A percentile compares a stretch with the other conserved stretches of the same genome.
Conservation (phyloP, 2,888 invertebrate species). For the Habrosyne pyritoides region DNA sequence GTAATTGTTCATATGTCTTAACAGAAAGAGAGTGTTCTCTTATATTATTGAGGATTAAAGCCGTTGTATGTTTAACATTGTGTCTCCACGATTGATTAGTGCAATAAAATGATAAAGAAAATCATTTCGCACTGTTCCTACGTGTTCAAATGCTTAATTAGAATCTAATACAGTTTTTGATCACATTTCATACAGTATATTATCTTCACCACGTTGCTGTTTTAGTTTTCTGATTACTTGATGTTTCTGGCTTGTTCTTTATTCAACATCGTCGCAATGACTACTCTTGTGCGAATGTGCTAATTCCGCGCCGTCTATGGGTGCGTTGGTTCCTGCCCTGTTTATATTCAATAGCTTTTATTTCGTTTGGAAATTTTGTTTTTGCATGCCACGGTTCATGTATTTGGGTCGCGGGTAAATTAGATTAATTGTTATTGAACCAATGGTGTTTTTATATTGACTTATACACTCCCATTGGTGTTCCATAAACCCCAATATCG, state of each 20-base stretch:
- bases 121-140: neutral
- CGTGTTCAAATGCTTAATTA: neutral
- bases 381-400: neutral
- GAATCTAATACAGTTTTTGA: neutral
- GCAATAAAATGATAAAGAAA: neutral
- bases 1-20: too few relatives aligned
- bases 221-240: neutral
- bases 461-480: neutral
- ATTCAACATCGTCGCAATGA: neutral
- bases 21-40: too few relatives aligned
- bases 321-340: neutral
- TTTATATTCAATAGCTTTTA: conserved; percentile 6
- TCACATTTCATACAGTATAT: neutral
- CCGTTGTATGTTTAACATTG: too few relatives aligned
- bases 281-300: conserved; percentile 1
- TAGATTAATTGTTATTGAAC: conserved; percentile 7
- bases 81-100: too few relatives aligned
- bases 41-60: too few relatives aligned
- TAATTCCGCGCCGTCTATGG: conserved; percentile 8
- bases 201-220: neutral
- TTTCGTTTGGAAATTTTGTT: neutral
- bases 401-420: conserved; percentile 3
- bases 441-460: neutral
- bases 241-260: neutral
- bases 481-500: neutral